These are phyloP conservation scores for Prochilodus magdalenae DNA, from an alignment of 2,113 vertebrate species.

Conservation along the genomic window DNA sequence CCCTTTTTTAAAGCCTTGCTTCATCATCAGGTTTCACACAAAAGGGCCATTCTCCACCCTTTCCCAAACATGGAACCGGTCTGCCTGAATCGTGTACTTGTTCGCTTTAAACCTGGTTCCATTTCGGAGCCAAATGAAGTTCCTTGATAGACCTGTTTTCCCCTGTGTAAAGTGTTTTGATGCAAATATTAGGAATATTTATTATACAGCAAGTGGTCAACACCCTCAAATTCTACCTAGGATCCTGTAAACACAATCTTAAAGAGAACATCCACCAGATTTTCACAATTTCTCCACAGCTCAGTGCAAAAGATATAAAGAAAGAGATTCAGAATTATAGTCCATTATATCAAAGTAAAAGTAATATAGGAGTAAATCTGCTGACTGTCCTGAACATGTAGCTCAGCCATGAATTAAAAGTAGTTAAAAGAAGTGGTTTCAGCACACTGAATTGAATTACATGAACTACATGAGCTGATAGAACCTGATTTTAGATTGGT, in stretches of 20 bases:
- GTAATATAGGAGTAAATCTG: too few relatives aligned
- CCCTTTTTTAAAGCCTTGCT: constrained; percentile 33
- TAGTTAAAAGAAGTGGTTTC: too few relatives aligned
- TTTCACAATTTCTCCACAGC: too few relatives aligned
- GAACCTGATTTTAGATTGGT: too few relatives aligned
- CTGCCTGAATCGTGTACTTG: constrained; percentile 24
- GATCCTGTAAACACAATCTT: not conserved
- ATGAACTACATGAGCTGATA: too few relatives aligned
- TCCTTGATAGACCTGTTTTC: not conserved
- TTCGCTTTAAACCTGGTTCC: constrained; percentile 16
- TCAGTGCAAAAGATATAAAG: too few relatives aligned
- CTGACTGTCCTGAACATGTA: too few relatives aligned
- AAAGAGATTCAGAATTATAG: too few relatives aligned
- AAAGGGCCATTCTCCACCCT: constrained; percentile 16
- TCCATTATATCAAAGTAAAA: too few relatives aligned
- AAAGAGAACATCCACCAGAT: not conserved
- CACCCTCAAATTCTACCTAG: too few relatives aligned
- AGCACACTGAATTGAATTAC: too few relatives aligned
- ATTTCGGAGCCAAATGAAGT: constrained; percentile 9
- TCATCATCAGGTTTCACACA: constrained; percentile 29
- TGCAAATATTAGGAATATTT: not conserved
- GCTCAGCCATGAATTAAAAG: too few relatives aligned
- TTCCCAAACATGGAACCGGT: constrained; percentile 2
- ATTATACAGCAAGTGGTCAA: not conserved
- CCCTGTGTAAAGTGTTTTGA: not conserved